Evolutionary conservation across 2,113 vertebrate species (phyloP).

Genomic region (Brachirus orientalis): DNA sequence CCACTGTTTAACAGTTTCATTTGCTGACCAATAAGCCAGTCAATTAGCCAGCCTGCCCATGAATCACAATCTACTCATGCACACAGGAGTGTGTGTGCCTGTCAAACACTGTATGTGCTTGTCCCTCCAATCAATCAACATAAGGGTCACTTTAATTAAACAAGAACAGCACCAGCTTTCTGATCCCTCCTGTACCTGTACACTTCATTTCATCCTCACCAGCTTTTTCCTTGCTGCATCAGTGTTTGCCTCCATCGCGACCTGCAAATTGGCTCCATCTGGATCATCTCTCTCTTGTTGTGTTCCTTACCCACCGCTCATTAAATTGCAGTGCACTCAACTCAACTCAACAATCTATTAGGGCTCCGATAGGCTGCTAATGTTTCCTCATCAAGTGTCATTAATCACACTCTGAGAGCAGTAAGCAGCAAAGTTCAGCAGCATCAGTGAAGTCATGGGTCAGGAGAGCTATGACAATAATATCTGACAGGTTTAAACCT

Average conservation of each 20-base stretch:
- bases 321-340: conserved; percentile 65
- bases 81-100: conserved; percentile 2
- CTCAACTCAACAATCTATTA: conserved; percentile 26
- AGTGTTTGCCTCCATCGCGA: conserved; percentile 25
- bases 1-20: conserved; percentile 36
- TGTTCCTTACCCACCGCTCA: conserved; percentile 47
- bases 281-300: conserved; percentile 67
- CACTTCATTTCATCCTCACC: conserved; percentile 37
- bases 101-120: conserved; percentile 22
- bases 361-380: conserved; percentile 51
- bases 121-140: conserved; percentile 20
- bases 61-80: conserved; percentile 20
- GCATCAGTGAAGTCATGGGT: conserved; percentile 21
- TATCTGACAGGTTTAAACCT: conserved; percentile 27
- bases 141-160: conserved; percentile 56
- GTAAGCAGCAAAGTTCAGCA: conserved; percentile 37
- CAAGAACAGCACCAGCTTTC: conserved; percentile 11
- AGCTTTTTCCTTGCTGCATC: conserved; percentile 46
- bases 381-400: conserved; percentile 61
- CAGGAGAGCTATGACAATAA: conserved; percentile 10
- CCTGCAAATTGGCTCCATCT: conserved; percentile 72
- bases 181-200: neutral
- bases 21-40: conserved; percentile 57
- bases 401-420: conserved; percentile 63
- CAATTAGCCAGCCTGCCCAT: conserved; percentile 43